Base-by-base conservation (phyloP, 2,113 vertebrate genomes). In the Lycaon pictus region DNA sequence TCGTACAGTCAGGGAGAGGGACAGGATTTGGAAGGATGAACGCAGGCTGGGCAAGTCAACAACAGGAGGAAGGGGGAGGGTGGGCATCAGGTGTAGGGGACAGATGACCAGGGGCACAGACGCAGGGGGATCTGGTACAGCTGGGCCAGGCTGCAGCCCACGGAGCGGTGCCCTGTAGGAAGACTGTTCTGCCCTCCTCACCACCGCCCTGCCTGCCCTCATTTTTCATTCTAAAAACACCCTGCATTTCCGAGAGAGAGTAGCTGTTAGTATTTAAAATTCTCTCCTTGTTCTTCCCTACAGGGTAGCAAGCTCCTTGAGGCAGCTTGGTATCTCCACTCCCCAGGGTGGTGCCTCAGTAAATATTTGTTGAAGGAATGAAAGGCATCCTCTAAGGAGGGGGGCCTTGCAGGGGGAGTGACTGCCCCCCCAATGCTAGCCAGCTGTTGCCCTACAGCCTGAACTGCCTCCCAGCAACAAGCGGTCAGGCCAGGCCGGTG, bases 121-220 rank as follows among this genome's bases (percentile, higher is more conserved):
- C 6, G 7, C 43, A 43, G 43, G 43, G 43, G 43, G 6, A 43
- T 43, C 43, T 43, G 43, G 43, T 43, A 43, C 43, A 43, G 43
- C 43, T 43, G 43, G 43, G 43, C 6, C 43, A 43, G 43, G 43
- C 43, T 43, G 43, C 43, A 43, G 43, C 43, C 6, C 16, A 6
- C 13, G 2, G 37, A 76, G 23, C 22, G 0, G 9, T 7, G 29
- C 20, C 37, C 25, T 60, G 29, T 2, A 2, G 0, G 6, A 15
- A 43, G 55, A 13, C 11, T 5, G 20, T 7, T 58, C 37, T 53
- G 37, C 9, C 55, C 13, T 69, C 82, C 56, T 13, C 76, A 1
- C 11, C 76, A 1, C 11, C 0, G 0, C 15, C 63, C 20, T 0
- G 1, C 48, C 72, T 2, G 13, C 20, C 43, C 23, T 37, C 37